Conservation (phyloP, 2,888 invertebrate genomes). For the Drosophila fungiperda region DNA sequence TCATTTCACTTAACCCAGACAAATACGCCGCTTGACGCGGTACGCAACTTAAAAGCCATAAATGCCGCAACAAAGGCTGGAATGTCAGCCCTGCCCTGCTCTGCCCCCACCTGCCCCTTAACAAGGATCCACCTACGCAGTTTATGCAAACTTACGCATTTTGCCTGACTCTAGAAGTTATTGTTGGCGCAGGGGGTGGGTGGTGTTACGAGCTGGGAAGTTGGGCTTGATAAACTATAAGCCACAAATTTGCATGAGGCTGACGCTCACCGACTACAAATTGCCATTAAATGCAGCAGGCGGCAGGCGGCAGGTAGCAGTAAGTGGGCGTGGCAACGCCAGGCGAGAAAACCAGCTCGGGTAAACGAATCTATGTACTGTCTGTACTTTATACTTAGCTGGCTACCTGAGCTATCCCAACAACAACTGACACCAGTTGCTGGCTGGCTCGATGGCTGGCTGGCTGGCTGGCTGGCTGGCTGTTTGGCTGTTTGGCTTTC, state of each 20-base stretch:
- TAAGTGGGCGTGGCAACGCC: slow-evolving; percentile 50
- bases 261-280: slow-evolving; percentile 74
- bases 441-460: slow-evolving; percentile 38
- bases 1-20: slow-evolving; percentile 49
- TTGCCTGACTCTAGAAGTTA: slow-evolving; percentile 29
- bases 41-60: slow-evolving; percentile 59
- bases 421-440: slow-evolving; percentile 80
- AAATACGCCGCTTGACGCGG: slow-evolving; percentile 51
- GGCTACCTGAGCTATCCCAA: slow-evolving; percentile 66
- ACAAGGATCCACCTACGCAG: slow-evolving; percentile 57
- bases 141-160: slow-evolving; percentile 78
- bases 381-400: slow-evolving; percentile 53
- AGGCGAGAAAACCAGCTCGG: slow-evolving; percentile 2
- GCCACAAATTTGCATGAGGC: slow-evolving; percentile 78
- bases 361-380: slow-evolving; percentile 54
- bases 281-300: slow-evolving; percentile 77
- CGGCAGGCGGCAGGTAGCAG: slow-evolving; percentile 9
- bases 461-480: slow-evolving; percentile 49
- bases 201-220: slow-evolving; percentile 17
- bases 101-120: neutral
- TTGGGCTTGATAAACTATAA: slow-evolving; percentile 75
- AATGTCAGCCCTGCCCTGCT: slow-evolving; percentile 4
- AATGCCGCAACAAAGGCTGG: slow-evolving; percentile 65
- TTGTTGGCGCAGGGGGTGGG: neutral
- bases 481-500: slow-evolving; percentile 6